phyloP scores from a whole-genome alignment of 53 echinoderm and acorn worm genomes.

The Glandiceps talaboti region DNA sequence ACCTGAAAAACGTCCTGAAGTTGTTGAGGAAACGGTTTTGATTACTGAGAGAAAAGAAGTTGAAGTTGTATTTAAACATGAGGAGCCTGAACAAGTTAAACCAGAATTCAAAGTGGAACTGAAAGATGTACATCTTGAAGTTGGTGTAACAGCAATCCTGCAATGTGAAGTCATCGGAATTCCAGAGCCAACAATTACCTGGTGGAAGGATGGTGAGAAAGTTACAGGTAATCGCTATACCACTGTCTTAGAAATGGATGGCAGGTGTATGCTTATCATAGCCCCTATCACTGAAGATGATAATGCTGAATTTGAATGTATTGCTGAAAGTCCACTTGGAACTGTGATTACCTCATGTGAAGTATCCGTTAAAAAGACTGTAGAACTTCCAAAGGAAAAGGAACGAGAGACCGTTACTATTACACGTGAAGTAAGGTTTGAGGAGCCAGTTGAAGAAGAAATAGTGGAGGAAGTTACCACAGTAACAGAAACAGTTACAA shows the following conservation, averaged over 20 bases:
- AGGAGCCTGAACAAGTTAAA: background rate
- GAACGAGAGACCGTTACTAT: background rate
- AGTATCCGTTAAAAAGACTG: conserved; percentile 4
- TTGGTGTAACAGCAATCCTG: conserved; percentile 66
- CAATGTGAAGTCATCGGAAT: conserved; percentile 47
- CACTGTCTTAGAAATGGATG: conserved; percentile 51
- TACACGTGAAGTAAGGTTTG: background rate
- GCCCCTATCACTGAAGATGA: conserved; percentile 59
- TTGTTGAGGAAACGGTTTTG: conserved; percentile 18
- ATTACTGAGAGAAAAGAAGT: conserved; percentile 10
- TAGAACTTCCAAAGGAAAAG: conserved; percentile 20
- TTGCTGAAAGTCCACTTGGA: conserved; percentile 90
- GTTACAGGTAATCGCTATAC: conserved; percentile 54
- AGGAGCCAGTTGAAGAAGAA: conserved; percentile 3
- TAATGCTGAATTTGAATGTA: conserved; percentile 97
- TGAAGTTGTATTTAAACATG: background rate
- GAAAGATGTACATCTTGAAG: conserved; percentile 44
- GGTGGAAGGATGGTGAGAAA: conserved; percentile 91
- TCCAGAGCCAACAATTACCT: conserved; percentile 75
- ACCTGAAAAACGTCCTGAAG: conserved; percentile 44
- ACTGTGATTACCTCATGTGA: conserved; percentile 22
- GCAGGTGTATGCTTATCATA: conserved; percentile 74
- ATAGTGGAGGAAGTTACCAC: conserved; percentile 24
- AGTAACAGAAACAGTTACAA: conserved; percentile 48
- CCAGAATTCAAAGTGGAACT: conserved; percentile 71